Evolutionary conservation across 2,113 vertebrate species (phyloP).

Genomic region (Tenebrosternarchus preto): DNA sequence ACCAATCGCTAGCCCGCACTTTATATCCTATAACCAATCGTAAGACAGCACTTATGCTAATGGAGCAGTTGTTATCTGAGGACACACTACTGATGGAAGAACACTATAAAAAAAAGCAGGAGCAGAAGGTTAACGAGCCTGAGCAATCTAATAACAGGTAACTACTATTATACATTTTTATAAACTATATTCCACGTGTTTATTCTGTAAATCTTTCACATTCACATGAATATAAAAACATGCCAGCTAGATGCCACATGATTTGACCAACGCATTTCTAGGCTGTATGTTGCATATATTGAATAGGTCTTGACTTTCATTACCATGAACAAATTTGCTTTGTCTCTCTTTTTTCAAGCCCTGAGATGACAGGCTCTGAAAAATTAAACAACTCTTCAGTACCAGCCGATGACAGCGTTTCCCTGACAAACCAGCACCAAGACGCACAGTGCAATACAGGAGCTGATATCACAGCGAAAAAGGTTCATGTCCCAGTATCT

Average conservation of each 20-base stretch:
- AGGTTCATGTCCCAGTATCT: constrained; percentile 66
- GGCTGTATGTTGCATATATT: neutral
- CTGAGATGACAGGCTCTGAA: constrained; percentile 42
- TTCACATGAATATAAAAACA: neutral
- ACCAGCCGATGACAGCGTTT: constrained; percentile 28
- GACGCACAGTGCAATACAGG: constrained; percentile 42
- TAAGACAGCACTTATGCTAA: constrained; percentile 83
- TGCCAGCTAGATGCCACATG: neutral
- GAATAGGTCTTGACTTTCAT: neutral
- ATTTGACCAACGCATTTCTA: neutral
- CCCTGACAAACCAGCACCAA: constrained; percentile 12
- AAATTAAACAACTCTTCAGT: constrained; percentile 35
- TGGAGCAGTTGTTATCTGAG: constrained; percentile 88
- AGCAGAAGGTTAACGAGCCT: constrained; percentile 53
- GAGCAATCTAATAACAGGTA: constrained; percentile 60
- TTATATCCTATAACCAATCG: constrained; percentile 78
- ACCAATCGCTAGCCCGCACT: constrained; percentile 78
- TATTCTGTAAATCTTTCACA: neutral
- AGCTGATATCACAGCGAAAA: constrained; percentile 75
- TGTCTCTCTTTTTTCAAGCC: constrained; percentile 55
- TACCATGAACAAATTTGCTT: neutral
- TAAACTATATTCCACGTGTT: neutral
- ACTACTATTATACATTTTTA: constrained; percentile 9
- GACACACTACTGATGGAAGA: constrained; percentile 77
- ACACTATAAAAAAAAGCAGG: constrained; percentile 76